A percentile compares a stretch with the other conserved stretches of the same genome.
Conservation (phyloP, 2,797 vertebrate genomes). For the Danio choprae region DNA sequence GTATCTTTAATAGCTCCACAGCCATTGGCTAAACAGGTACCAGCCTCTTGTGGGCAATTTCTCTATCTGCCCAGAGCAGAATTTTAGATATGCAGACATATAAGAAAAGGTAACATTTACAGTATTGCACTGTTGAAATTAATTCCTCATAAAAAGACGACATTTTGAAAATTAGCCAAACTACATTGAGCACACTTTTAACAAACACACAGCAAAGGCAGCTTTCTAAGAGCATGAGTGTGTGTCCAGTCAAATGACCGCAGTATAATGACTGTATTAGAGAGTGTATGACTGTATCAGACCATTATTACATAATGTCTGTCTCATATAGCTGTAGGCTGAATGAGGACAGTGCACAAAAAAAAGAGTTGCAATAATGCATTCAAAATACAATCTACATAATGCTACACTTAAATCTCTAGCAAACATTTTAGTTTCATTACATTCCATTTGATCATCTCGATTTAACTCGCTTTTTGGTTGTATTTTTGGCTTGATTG, state of each 20-base stretch:
- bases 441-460: background rate
- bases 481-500: background rate
- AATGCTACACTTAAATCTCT: background rate
- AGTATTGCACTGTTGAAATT: background rate
- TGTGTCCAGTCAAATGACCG: constrained; percentile 1
- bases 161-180: background rate
- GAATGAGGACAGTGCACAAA: background rate
- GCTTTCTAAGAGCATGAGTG: background rate
- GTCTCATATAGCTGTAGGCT: constrained; percentile 24
- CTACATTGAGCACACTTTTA: background rate
- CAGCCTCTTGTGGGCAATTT: too few species aligned
- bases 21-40: too few species aligned
- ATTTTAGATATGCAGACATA: too few species aligned
- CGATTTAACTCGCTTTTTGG: constrained; percentile 4
- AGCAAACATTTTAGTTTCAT: constrained; percentile 1
- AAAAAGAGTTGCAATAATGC: background rate
- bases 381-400: background rate
- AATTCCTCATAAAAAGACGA: background rate
- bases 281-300: constrained; percentile 11
- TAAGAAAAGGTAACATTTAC: too few species aligned
- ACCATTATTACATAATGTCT: constrained; percentile 26
- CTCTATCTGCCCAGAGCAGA: too few species aligned
- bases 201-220: background rate
- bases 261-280: background rate
- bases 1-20: too few species aligned